Base-by-base conservation (phyloP, 1,140 invertebrate genomes). In the Drosophila ercepeae region DNA sequence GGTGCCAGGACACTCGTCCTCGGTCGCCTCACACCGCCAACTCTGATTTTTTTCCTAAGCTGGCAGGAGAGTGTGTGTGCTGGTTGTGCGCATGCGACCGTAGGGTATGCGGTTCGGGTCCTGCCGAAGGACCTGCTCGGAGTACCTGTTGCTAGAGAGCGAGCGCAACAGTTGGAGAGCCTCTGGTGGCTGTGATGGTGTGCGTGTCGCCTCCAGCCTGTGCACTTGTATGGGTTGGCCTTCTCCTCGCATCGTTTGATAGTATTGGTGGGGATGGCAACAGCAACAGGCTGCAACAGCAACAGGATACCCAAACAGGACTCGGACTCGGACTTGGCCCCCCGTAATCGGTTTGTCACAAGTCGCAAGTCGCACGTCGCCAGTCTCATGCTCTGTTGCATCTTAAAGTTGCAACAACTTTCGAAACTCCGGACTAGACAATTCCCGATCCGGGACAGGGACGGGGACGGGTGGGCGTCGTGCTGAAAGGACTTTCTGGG, bases 101-200 rank as follows among this genome's bases (percentile, higher is more conserved):
- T 4, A 7, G 29, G 18, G 46, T 16, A 9, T 44, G 16, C 27
- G 0, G 23, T 21, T 7, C 39, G 39, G 18, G 41, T 25, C 69
- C 51, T 44, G 57, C 64, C 64, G 49, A 32, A 32, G n/a, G 45
- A 42, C 34, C 48, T 46, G 34, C 32, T 59, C 68, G 45, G 25
- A 55, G 68, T 78, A 90, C 88, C 89, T 90, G 88, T 90, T 90
- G 88, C 88, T 90, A 83, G 69, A 77, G 69, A 79, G 72, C 70
- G 84, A 90, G 89, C 29, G 29, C 83, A 90, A 90, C 89, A 90
- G 89, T 89, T 90, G 77, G 29, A 78, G 57, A 82, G 67, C 44
- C 54, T 53, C 50, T 42, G n/a, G n/a, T 23, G 32, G 41, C 32
- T 53, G 11, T 23, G 14, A 0, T 13, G 16, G 46, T 67, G 46